Conservation (phyloP, 1,140 invertebrate species). For the Lucilia sericata region DNA sequence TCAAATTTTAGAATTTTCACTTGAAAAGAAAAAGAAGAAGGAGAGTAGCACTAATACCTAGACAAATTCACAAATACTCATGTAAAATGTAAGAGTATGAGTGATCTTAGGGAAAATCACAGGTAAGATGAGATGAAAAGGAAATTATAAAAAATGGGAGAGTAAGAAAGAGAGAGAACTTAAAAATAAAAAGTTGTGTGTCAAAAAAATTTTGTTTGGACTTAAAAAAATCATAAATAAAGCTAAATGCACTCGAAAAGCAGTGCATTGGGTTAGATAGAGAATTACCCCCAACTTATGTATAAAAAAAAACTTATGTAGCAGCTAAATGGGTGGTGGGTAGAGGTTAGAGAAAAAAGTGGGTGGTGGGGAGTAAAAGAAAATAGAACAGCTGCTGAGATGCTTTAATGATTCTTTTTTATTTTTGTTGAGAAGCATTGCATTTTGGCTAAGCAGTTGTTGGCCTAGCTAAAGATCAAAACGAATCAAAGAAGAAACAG, state of each 20-base stretch:
- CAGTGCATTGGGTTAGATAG: no score
- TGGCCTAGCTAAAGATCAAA: constrained; percentile 15
- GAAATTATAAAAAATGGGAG: neutral
- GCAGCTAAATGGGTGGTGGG: neutral
- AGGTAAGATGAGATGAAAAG: constrained; percentile 35
- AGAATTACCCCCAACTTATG: no score
- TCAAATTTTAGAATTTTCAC: neutral
- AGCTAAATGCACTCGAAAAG: neutral
- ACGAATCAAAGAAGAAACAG: neutral
- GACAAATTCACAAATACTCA: neutral
- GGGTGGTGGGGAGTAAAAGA: neutral
- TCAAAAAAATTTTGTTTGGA: neutral
- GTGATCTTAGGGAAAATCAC: neutral
- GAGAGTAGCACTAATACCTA: constrained; percentile 24
- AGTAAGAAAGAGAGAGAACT: constrained; percentile 11
- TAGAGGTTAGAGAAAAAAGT: neutral
- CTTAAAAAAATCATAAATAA: neutral
- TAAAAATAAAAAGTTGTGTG: neutral
- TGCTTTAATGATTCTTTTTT: neutral
- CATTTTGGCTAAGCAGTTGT: neutral
- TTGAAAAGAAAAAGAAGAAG: neutral
- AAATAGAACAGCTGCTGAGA: neutral
- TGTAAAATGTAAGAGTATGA: neutral
- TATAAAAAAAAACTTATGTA: no score
- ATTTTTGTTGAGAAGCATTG: neutral